Evolutionary conservation across 2,113 vertebrate species (phyloP).

Genomic region (Cyanoramphus novaezelandiae): DNA sequence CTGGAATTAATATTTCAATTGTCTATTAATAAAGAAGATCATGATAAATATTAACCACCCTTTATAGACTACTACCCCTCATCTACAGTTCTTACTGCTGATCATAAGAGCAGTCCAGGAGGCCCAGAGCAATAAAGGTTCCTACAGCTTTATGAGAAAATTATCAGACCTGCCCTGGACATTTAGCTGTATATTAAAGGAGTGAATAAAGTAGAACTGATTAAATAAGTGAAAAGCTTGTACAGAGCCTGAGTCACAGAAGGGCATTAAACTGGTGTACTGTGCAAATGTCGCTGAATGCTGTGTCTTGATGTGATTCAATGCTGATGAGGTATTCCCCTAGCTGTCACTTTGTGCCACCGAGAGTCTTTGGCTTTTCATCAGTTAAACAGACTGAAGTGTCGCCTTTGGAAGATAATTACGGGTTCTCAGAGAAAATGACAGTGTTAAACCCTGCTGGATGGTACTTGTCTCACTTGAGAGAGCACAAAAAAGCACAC

Average conservation of each 20-base stretch:
- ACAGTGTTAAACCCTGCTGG: constrained; percentile 57
- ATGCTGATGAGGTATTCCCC: neutral
- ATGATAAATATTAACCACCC: neutral
- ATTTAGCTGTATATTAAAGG: neutral
- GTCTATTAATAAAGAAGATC: neutral
- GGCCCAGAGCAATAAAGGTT: neutral
- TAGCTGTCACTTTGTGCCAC: constrained; percentile 31
- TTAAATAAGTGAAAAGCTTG: neutral
- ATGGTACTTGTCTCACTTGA: constrained; percentile 71
- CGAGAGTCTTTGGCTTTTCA: constrained; percentile 53
- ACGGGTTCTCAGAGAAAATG: constrained; percentile 72
- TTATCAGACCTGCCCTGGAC: neutral
- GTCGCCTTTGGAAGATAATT: constrained; percentile 71
- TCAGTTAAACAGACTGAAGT: constrained; percentile 67
- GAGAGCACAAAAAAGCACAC: constrained; percentile 34
- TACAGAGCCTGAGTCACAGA: neutral
- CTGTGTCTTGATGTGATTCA: neutral
- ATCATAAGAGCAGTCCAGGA: neutral
- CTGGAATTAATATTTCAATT: neutral
- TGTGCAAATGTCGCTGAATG: neutral
- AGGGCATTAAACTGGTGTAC: neutral
- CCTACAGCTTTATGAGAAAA: neutral
- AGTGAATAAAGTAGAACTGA: neutral
- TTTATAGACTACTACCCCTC: neutral
- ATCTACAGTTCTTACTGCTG: neutral